Base-by-base conservation (phyloP, 2,113 vertebrate genomes). In the Scalopus aquaticus region DNA sequence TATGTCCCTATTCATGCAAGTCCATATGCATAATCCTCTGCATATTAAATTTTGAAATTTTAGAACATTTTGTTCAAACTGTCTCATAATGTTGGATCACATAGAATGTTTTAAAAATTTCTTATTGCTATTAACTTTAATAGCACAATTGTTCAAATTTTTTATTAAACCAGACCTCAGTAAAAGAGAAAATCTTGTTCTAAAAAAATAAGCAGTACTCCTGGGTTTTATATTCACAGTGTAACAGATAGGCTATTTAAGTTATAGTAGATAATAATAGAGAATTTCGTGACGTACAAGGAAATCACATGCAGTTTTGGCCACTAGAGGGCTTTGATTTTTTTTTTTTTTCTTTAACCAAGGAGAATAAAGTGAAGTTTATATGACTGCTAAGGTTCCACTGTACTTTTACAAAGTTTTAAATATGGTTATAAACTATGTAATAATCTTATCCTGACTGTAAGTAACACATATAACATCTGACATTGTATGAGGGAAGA, bases 41-140 rank as follows among this genome's bases (percentile, higher is more conserved):
- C 9, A 49, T 88, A 60, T 39, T 78, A 65, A 84, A 78, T 35
- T 62, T 72, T 87, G 17, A 74, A 87, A 86, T 83, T 85, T 85
- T 22, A 89, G 83, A 85, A 32, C 4, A 65, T 79, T 72, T 76
- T 82, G 30, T 83, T 37, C 9, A 77, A 2, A 80, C 1, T 37
- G 16, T 46, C 35, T 74, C 9, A 46, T 24, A 78, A 39, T 65
- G 77, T 73, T 51, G 5, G 56, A 49, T 62, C 78, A 56, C 3
- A 2, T 65, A 24, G 2, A 13, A 46, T 49, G n/a, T 74, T 93
- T 73, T 17, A 0, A 49, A 80, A 67, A 17, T 37, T 28, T 79
- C 35, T n/a, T 44, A 84, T 42, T 60, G 6, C 54, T n/a, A 51
- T 56, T 77, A 80, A 82, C 26, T 88, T 67, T 90, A 62, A 60